Percentiles rank a stretch among this genome's conserved stretches.
phyloP scores from a whole-genome alignment of 2,113 vertebrate species.

The Daubentonia madagascariensis region DNA sequence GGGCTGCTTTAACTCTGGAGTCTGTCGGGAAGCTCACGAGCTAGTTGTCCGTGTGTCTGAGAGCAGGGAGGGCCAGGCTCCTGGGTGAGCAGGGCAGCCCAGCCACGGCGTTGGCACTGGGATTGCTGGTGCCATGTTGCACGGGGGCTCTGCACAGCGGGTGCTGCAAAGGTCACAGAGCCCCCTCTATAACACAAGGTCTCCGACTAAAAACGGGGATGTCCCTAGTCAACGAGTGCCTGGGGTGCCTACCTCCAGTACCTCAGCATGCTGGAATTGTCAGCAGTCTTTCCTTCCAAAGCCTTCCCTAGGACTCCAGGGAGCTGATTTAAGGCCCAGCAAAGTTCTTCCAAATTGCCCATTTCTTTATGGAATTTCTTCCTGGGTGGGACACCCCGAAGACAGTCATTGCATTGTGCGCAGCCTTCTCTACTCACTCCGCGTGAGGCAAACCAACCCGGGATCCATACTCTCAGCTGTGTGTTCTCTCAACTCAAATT shows the following conservation, averaged over 20 bases:
- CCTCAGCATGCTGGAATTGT: neutral
- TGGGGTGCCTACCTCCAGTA: no score
- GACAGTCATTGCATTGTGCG: neutral
- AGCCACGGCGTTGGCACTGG: fast-evolving
- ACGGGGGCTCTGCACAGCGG: neutral
- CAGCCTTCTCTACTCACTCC: neutral
- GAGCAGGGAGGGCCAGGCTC: neutral
- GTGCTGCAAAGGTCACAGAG: neutral
- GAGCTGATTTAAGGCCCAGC: neutral
- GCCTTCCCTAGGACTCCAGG: neutral
- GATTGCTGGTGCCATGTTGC: neutral
- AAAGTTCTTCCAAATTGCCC: neutral
- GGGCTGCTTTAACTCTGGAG: neutral
- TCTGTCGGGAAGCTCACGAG: neutral
- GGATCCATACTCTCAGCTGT: neutral
- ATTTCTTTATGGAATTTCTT: neutral
- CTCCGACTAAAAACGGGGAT: neutral
- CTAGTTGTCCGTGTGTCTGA: neutral
- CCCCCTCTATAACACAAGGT: neutral
- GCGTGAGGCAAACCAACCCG: neutral
- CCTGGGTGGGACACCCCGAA: neutral
- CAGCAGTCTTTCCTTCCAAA: neutral
- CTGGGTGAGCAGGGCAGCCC: neutral
- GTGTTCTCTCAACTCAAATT: neutral
- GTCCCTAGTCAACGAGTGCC: neutral